Percentiles rank a stretch among this genome's conserved stretches.
phyloP scores from a whole-genome alignment of 2,888 invertebrate genomes.

The Magallana nippona region DNA sequence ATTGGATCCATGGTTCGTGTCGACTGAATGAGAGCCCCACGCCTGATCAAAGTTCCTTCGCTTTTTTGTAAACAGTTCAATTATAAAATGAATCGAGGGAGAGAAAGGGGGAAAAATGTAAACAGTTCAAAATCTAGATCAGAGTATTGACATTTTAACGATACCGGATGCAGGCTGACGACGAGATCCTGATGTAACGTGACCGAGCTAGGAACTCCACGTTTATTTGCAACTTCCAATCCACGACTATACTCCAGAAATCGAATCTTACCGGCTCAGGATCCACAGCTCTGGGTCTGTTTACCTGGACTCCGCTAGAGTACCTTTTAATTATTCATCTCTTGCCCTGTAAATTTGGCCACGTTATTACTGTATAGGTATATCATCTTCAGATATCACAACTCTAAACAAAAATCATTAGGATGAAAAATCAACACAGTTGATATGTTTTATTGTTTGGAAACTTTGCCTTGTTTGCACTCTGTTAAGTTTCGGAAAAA shows the following conservation, averaged over 20 bases:
- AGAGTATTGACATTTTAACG: slow-evolving; percentile 4
- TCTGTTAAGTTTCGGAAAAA: neutral
- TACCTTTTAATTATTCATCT: slow-evolving; percentile 15
- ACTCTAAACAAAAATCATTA: no score
- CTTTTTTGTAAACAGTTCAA: neutral
- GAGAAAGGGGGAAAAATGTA: neutral
- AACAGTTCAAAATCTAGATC: slow-evolving; percentile 14
- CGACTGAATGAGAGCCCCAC: neutral
- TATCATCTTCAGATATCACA: neutral
- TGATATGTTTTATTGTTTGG: no score
- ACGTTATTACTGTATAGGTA: neutral
- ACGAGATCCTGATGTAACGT: neutral
- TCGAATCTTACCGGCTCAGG: neutral
- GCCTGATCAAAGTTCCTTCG: neutral
- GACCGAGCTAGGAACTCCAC: neutral
- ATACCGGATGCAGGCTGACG: neutral
- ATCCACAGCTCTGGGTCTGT: neutral
- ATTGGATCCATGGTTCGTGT: neutral
- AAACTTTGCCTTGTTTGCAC: neutral
- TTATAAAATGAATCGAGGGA: neutral
- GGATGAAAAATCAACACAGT: no score
- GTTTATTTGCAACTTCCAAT: neutral
- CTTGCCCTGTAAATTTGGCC: neutral
- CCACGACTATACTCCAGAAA: neutral
- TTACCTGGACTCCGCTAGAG: slow-evolving; percentile 12